Evolutionary conservation across 2,888 invertebrate species (phyloP).

Genomic region (Noctua fimbriata): DNA sequence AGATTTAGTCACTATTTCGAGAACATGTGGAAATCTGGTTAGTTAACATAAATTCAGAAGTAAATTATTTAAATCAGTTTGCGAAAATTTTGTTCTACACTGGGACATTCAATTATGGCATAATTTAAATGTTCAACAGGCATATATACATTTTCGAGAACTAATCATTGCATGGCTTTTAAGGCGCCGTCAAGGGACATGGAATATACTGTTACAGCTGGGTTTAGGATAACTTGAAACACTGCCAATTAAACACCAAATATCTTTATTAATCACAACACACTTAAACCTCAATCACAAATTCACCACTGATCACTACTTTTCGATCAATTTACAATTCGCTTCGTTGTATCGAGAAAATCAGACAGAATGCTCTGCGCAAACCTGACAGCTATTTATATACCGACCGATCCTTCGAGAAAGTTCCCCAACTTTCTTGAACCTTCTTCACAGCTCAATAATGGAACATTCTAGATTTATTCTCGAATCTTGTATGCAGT

Average conservation of each 20-base stretch:
- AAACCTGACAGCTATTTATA: background rate
- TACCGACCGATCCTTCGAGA: background rate
- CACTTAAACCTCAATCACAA: background rate
- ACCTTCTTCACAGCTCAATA: background rate
- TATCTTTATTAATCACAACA: background rate
- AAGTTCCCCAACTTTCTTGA: background rate
- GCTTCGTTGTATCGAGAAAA: background rate
- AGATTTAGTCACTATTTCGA: slow-evolving; percentile 35
- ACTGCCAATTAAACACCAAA: background rate
- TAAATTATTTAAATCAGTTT: slow-evolving; percentile 26
- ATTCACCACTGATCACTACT: background rate
- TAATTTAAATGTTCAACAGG: background rate
- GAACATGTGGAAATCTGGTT: slow-evolving; percentile 28
- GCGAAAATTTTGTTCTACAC: background rate
- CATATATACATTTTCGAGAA: background rate
- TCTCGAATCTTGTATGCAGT: background rate
- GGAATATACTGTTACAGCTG: background rate
- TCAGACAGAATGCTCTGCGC: background rate
- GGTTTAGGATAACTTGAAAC: background rate
- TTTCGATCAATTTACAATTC: too few relatives aligned
- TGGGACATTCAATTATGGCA: background rate
- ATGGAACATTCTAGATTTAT: background rate
- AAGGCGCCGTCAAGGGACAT: background rate
- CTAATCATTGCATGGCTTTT: background rate
- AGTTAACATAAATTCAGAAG: slow-evolving; percentile 22